Evolutionary conservation across 2,113 vertebrate species (phyloP).

Genomic region (Hymenochirus boettgeri): DNA sequence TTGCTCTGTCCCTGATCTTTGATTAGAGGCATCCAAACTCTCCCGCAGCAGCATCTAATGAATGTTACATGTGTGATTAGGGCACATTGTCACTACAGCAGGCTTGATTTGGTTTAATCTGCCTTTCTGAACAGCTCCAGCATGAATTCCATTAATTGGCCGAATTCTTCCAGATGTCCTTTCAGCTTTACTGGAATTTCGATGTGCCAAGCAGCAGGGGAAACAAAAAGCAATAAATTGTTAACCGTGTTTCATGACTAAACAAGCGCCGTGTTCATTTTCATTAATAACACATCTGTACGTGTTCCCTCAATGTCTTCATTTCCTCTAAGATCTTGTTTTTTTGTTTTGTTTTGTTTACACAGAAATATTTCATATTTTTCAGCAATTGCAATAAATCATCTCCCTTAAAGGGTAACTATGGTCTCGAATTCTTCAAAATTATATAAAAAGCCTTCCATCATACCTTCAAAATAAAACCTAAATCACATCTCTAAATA

Average conservation of each 20-base stretch:
- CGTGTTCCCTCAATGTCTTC: slow-evolving; percentile 68
- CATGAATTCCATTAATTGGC: slow-evolving; percentile 77
- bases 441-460: too few relatives aligned
- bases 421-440: too few relatives aligned
- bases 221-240: slow-evolving; percentile 72
- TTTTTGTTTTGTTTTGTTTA: slow-evolving; percentile 63
- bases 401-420: too few relatives aligned
- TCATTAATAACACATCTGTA: slow-evolving; percentile 82
- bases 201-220: slow-evolving; percentile 74
- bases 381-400: too few relatives aligned
- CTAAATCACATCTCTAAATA: too few relatives aligned
- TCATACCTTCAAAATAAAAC: too few relatives aligned
- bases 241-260: slow-evolving; percentile 77
- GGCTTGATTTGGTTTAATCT: slow-evolving; percentile 81
- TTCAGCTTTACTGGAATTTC: slow-evolving; percentile 82
- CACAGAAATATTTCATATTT: too few relatives aligned
- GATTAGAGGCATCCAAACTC: slow-evolving; percentile 80
- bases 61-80: slow-evolving; percentile 82
- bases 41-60: slow-evolving; percentile 73
- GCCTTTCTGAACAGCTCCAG: slow-evolving; percentile 75
- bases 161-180: slow-evolving; percentile 84
- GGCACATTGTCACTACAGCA: slow-evolving; percentile 78
- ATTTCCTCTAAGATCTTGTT: slow-evolving; percentile 71
- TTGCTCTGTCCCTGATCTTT: slow-evolving; percentile 83
- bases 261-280: slow-evolving; percentile 76